Evolutionary conservation across 2,888 invertebrate species (phyloP).

Genomic region (Caenorhabditis plicata): DNA sequence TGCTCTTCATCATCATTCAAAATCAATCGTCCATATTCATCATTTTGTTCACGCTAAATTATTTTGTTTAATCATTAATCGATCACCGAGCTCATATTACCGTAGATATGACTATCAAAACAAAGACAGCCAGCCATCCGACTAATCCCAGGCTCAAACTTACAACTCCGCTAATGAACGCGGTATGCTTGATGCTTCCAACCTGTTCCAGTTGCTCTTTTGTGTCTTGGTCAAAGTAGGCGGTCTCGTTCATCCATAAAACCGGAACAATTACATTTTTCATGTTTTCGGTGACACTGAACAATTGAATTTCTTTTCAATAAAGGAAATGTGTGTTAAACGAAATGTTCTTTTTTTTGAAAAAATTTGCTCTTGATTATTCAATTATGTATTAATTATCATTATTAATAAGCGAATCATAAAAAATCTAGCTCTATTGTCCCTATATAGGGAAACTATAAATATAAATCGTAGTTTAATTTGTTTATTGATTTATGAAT

Average conservation of each 20-base stretch:
- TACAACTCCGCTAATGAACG: slow-evolving; percentile 30
- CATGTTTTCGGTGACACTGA: slow-evolving; percentile 35
- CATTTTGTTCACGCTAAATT: slow-evolving; percentile 23
- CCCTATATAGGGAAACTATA: too few species aligned
- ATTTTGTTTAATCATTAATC: too few species aligned
- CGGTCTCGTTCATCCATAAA: slow-evolving; percentile 63
- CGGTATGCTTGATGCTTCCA: slow-evolving; percentile 13
- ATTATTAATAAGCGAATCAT: too few species aligned
- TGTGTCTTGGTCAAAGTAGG: slow-evolving; percentile 53
- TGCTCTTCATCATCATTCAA: slow-evolving; percentile 25
- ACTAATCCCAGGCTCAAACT: slow-evolving; percentile 27
- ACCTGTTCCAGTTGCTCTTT: slow-evolving; percentile 37
- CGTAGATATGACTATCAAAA: slow-evolving; percentile 23
- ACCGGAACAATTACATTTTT: slow-evolving; percentile 53
- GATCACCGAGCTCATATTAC: neutral
- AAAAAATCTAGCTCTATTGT: too few species aligned
- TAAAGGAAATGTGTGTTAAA: neutral
- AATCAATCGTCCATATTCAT: slow-evolving; percentile 29
- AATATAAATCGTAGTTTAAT: too few species aligned
- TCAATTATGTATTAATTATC: too few species aligned
- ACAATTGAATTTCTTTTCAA: slow-evolving; percentile 7
- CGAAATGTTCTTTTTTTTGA: neutral
- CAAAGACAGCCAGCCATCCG: slow-evolving; percentile 28
- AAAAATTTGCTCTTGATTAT: neutral
- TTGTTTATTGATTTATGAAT: too few species aligned